A percentile compares a stretch with the other conserved stretches of the same genome.
phyloP scores from a whole-genome alignment of 2,797 vertebrate genomes.

The Hypotaenidia philippensis region DNA sequence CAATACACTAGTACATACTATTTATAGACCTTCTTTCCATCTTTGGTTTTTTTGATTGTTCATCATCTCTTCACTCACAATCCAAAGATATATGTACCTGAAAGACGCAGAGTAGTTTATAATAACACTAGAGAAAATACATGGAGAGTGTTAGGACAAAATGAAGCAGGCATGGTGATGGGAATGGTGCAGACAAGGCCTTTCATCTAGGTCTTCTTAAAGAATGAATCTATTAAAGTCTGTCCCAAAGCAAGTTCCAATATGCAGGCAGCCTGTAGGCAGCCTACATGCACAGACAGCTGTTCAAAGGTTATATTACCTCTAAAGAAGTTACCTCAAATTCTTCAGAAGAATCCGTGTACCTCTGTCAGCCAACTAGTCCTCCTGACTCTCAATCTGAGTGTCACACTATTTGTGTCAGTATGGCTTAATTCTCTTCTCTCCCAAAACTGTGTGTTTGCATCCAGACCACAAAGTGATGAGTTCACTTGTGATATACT shows the following conservation, averaged over 20 bases:
- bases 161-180: background rate
- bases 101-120: background rate
- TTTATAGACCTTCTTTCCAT: background rate
- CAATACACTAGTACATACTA: background rate
- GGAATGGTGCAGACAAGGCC: background rate
- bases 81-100: background rate
- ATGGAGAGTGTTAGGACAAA: background rate
- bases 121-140: background rate
- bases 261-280: background rate
- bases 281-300: background rate
- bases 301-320: background rate
- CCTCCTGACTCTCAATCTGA: background rate
- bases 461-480: background rate
- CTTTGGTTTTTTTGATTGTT: background rate
- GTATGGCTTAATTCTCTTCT: background rate
- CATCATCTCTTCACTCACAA: background rate
- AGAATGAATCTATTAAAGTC: background rate
- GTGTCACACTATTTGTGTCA: background rate
- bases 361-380: background rate
- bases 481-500: rapidly evolving
- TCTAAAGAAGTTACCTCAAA: background rate
- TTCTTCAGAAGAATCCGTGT: background rate
- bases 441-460: background rate
- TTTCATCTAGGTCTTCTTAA: background rate
- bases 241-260: background rate